Evolutionary conservation across 2,888 invertebrate genomes (phyloP), one percentile per base, ranked within the genome.

Genomic region (Tyria jacobaeae): DNA sequence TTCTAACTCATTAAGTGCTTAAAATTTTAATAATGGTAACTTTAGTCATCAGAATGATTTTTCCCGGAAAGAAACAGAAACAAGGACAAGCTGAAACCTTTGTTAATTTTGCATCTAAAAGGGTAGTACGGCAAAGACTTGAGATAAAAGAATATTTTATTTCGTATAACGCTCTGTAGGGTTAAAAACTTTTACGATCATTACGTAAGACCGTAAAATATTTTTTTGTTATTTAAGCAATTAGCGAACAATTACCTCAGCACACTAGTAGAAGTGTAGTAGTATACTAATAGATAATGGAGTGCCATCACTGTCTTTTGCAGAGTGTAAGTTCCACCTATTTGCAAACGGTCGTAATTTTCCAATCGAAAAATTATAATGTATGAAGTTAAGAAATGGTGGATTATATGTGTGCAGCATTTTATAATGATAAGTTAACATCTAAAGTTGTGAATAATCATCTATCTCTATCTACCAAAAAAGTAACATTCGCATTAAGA

Each of bases 111-210:
- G 12, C 44, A 21, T 41, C 17, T 41, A 41, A 41, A 41, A 41
- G 41, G 41, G 41, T 41, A 31, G 25, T 48, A 48, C 25, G 48
- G 25, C 48, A 44, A 44, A 50, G 31, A 48, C 44, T 60, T 39
- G 48, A 62, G 41, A 74, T 35, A 21, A 34, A 17, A 21, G 51
- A 34, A 37, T 24, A 41, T 39, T 41, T 59, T 69, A 44, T 21
- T 21, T 17, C 3, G 12, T 21, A 12, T 12, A 44, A 44, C 21
- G 21, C 21, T 44, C 21, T 44, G 21, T 12, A 10, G 21, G 12
- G 44, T 21, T 21, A 12, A 44, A 44, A 44, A 12, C 44, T 21
- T 44, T 21, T 21, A 12, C 21, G 12, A 44, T 12, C 41, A 41
- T 41, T 41, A 41, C 41, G 3, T 7, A 44, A 44, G 21, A 44